Conservation (phyloP, 2,888 invertebrate genomes). For the Ramazzottius varieornatus region DNA sequence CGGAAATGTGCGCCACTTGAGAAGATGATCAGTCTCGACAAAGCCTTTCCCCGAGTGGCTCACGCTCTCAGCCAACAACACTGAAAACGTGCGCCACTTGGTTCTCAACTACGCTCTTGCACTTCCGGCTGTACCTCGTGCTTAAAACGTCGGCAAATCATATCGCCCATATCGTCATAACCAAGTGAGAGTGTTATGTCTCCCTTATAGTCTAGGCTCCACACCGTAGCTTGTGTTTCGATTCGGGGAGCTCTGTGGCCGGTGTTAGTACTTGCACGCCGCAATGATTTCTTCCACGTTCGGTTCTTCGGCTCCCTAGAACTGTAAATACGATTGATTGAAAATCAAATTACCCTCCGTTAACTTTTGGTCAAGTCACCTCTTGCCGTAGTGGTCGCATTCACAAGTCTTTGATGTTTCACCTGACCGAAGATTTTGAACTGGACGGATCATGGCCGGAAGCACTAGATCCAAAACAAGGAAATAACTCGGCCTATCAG, state of each 20-base stretch:
- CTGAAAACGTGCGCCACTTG: too few species aligned
- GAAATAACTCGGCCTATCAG: neutral
- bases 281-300: neutral
- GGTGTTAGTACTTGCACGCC: neutral
- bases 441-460: neutral
- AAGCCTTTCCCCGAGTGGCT: too few species aligned
- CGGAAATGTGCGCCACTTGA: too few species aligned
- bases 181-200: too few species aligned
- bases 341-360: neutral
- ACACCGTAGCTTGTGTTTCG: neutral
- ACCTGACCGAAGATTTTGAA: neutral
- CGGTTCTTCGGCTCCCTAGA: neutral
- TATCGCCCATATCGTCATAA: too few species aligned
- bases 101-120: too few species aligned
- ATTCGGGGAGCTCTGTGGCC: neutral
- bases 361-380: neutral
- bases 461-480: neutral
- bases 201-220: neutral
- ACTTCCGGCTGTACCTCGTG: too few species aligned
- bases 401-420: neutral
- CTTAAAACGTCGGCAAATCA: too few species aligned
- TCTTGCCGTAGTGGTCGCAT: neutral
- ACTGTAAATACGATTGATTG: neutral
- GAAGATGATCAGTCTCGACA: too few species aligned
- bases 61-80: too few species aligned